Evolutionary conservation across 1,140 invertebrate species (phyloP), one percentile per base, ranked within the genome.

Genomic region (Globodera rostochiensis): DNA sequence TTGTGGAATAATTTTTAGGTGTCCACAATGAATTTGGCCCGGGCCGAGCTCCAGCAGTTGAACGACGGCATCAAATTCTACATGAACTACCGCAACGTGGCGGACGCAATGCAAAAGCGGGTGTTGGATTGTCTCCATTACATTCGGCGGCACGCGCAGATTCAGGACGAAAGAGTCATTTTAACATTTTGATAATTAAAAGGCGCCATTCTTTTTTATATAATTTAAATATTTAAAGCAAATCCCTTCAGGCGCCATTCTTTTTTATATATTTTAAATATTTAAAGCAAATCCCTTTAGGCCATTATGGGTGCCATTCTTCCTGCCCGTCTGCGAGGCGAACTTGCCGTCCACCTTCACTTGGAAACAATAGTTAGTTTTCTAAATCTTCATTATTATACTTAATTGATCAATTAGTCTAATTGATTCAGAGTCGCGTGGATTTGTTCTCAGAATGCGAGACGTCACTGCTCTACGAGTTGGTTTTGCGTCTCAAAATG

Each of bases 41-140:
- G 95, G 80, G 94, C 95, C 0, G 95, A 97, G 88, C 96, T 97
- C 90, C 95, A 96, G 91, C 95, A 95, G 83, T 93, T 94, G 83
- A 96, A 97, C 94, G 96, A 98, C 87, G 94, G 94, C 1, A 94
- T 98, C 0, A 98, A 98, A 90, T 95, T 96, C 90, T 97, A 97
- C 90, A 96, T 98, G 95, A 94, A 95, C 77, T 95, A 85, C 71
- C 64, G 84, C 53, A 73, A 87, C 50, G 84, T 85, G 21, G 45
- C 77, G 21, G 47, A 75, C 19, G 84, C 81, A 25, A 87, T 85
- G 49, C 84, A 85, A 67, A 74, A 74, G 47, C 84, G 95, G 95
- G 86, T 86, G n/a, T 60, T 84, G 21, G 86, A 86, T 46, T 86
- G 82, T 46, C 73, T 87, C 36, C 73, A 75, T 25, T 85, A 85